Percentiles rank a stretch among this genome's conserved stretches.
Conservation (phyloP, 2,888 invertebrate species). For the Sussaba pulchella region DNA sequence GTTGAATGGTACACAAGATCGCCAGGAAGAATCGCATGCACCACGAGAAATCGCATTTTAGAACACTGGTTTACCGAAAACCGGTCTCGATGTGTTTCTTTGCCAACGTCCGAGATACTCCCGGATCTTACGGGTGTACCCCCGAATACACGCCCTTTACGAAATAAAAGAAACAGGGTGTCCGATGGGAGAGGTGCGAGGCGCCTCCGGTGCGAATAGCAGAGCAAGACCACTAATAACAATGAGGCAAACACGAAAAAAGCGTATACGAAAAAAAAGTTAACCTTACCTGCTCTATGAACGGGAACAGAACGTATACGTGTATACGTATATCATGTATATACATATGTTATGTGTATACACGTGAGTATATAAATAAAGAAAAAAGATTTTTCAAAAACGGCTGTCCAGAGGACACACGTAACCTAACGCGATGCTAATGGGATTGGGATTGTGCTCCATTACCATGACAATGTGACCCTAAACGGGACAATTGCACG, state of each 20-base stretch:
- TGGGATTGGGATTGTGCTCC: conserved; percentile 80
- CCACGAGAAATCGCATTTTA: conserved; percentile 44
- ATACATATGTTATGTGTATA: background rate
- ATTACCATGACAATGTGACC: conserved; percentile 81
- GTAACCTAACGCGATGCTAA: conserved; percentile 76
- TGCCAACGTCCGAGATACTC: background rate
- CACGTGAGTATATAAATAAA: conserved; percentile 19
- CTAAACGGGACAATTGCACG: conserved; percentile 77
- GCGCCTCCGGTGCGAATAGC: conserved; percentile 18
- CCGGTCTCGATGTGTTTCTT: conserved; percentile 51
- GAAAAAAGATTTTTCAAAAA: conserved; percentile 60
- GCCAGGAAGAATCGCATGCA: background rate
- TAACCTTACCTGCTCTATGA: conserved; percentile 73
- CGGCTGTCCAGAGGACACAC: conserved; percentile 57
- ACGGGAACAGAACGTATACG: conserved; percentile 29
- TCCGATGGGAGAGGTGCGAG: conserved; percentile 5
- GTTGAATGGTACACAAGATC: conserved; percentile 25
- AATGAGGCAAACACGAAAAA: conserved; percentile 40
- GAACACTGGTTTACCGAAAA: conserved; percentile 30
- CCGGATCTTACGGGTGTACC: conserved; percentile 6
- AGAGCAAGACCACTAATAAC: conserved; percentile 2
- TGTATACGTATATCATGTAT: conserved; percentile 9
- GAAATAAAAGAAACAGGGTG: conserved; percentile 20
- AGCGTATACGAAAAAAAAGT: conserved; percentile 68
- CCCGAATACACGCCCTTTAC: conserved; percentile 22